A percentile compares a stretch with the other conserved stretches of the same genome.
Conservation (phyloP, 2,888 invertebrate species). For the Peribatodes rhomboidaria region DNA sequence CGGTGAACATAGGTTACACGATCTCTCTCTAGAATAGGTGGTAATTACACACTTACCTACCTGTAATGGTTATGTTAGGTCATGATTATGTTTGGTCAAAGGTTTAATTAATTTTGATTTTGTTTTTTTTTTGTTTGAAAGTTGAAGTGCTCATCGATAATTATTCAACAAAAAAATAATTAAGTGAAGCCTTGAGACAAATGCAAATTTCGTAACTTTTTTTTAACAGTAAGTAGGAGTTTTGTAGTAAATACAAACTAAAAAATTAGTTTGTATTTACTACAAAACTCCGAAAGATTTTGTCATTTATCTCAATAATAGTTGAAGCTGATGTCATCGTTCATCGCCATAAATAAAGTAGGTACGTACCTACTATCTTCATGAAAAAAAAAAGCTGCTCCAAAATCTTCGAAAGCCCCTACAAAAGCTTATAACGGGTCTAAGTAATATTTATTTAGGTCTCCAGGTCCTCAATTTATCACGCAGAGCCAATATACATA, state of each 20-base stretch:
- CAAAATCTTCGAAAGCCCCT: conserved; percentile 12
- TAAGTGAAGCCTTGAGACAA: no score
- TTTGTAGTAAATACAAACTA: background rate
- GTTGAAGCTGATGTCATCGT: conserved; percentile 45
- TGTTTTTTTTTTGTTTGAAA: no score
- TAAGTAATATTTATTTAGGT: conserved; percentile 33
- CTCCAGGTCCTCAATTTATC: conserved; percentile 6
- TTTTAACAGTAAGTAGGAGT: no score
- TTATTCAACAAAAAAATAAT: no score
- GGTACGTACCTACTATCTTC: conserved; percentile 47
- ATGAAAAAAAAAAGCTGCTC: conserved; percentile 43
- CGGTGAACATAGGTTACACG: conserved; percentile 16
- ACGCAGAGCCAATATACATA: conserved; percentile 7
- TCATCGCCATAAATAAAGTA: conserved; percentile 49
- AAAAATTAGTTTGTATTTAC: no score
- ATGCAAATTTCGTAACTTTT: no score
- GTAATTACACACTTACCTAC: background rate
- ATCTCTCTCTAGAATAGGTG: conserved; percentile 8
- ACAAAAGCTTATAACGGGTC: conserved; percentile 10
- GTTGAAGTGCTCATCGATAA: no score
- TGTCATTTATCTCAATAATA: conserved; percentile 45
- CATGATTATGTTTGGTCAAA: no score
- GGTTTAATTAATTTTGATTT: no score
- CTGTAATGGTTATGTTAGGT: background rate
- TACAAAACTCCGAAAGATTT: no score